Evolutionary conservation across 2,888 invertebrate genomes (phyloP).

Genomic region (Heliconius ismenius): DNA sequence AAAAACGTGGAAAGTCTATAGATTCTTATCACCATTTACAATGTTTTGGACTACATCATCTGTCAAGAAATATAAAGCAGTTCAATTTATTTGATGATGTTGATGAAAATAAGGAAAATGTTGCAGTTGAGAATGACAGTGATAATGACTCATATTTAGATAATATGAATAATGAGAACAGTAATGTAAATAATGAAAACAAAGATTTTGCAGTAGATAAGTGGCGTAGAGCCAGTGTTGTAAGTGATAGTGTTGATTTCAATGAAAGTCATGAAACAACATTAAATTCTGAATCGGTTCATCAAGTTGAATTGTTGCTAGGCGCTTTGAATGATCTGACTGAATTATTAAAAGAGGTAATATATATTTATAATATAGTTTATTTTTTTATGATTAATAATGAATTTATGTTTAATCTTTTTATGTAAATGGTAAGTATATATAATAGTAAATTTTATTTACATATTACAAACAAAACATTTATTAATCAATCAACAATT

Average conservation of each 20-base stretch:
- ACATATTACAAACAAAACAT: too few relatives aligned
- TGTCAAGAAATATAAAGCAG: conserved; percentile 50
- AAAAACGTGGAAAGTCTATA: conserved; percentile 74
- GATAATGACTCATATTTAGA: conserved; percentile 70
- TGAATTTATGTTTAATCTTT: too few relatives aligned
- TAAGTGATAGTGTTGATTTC: conserved; percentile 58
- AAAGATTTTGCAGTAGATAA: conserved; percentile 49
- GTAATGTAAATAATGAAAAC: conserved; percentile 43
- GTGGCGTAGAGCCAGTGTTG: conserved; percentile 63
- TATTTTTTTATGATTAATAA: not conserved
- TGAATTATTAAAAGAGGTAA: conserved; percentile 78
- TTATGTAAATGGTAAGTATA: too few relatives aligned
- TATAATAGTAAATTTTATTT: too few relatives aligned
- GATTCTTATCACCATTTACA: conserved; percentile 78
- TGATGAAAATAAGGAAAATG: conserved; percentile 80
- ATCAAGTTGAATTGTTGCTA: conserved; percentile 58
- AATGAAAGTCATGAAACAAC: conserved; percentile 62
- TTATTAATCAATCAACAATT: too few relatives aligned
- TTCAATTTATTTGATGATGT: conserved; percentile 51
- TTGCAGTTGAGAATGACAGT: conserved; percentile 67
- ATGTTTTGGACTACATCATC: conserved; percentile 75
- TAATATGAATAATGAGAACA: conserved; percentile 58
- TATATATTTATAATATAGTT: conserved; percentile 21
- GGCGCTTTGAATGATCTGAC: conserved; percentile 79
- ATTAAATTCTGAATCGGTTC: conserved; percentile 50